Base-by-base conservation (phyloP, 2,888 invertebrate genomes). In the Allacma fusca region DNA sequence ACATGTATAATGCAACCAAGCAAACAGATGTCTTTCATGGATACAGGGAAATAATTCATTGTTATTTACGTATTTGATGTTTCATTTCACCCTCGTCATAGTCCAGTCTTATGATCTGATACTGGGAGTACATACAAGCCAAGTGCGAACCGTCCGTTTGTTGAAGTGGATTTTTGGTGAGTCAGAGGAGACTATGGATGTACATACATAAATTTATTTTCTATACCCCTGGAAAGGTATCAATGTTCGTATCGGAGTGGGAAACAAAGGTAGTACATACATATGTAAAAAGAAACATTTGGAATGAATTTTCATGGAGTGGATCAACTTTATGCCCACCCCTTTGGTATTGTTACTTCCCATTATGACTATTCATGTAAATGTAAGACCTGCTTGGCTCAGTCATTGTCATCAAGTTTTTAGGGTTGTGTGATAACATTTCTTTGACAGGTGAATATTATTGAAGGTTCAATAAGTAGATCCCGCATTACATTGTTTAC, bases 21-120 rank as follows among this genome's bases (percentile, higher is more conserved):
- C 68, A 75, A 75, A 68, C 68, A 75, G 75, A 75, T 75, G 75
- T 57, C 75, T 68, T 75, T 75, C 75, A 75, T 68, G 75, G 75
- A 57, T 68, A 68, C 67, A 67, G 75, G 75, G 67, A 75, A 75
- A 75, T 75, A 67, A 75, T 75, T 67, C 75, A 75, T 68, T 68
- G 74, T 74, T 67, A 50, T 67, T 68, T 40, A 64, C 28, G 40
- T 50, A 75, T 75, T 68, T 75, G 68, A 68, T 57, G 75, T 75
- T 75, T 67, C 75, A 75, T 67, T 67, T 67, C 75, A 67, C 75
- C 50, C 75, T 75, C 67, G n/a, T 50, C 50, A 50, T n/a, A 50
- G 19, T 19, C 5, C 19, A 19, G n/a, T 50, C 7, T 50, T 50
- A 50, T 50, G 19, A 50, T 50, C n/a, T n/a, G n/a, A n/a, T n/a